phyloP scores from a whole-genome alignment of 2,797 vertebrate genomes.

The Lagorchestes hirsutus region DNA sequence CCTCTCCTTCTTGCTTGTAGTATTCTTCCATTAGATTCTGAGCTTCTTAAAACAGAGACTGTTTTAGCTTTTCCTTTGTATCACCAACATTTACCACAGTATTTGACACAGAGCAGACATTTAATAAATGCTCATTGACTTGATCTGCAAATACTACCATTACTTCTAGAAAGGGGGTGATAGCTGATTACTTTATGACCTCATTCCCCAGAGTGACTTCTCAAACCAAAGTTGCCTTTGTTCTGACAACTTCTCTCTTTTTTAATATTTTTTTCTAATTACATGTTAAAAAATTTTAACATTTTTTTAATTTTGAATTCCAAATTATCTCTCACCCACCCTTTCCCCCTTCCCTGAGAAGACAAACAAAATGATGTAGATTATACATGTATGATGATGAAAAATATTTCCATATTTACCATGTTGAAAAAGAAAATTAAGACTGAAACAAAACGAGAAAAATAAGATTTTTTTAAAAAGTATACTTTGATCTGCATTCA shows the following conservation, averaged over 20 bases:
- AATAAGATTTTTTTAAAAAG: too few species aligned
- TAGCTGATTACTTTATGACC: neutral
- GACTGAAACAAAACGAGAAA: too few species aligned
- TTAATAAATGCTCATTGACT: neutral
- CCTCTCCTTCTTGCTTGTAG: neutral
- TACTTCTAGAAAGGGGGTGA: neutral
- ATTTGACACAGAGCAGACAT: neutral
- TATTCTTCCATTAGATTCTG: neutral
- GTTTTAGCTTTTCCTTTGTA: neutral
- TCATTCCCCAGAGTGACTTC: neutral
- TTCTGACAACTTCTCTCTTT: neutral
- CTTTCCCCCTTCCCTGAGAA: neutral
- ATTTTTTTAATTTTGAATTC: neutral
- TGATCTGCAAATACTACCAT: neutral
- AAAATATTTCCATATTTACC: too few species aligned
- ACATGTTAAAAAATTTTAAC: neutral
- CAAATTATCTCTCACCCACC: neutral
- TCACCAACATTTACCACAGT: neutral
- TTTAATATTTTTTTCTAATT: neutral
- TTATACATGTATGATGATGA: too few species aligned
- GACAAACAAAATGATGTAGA: neutral
- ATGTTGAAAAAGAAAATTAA: too few species aligned
- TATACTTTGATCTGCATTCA: too few species aligned
- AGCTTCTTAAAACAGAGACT: neutral
- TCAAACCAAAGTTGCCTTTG: neutral